phyloP scores from a whole-genome alignment of 2,797 vertebrate species.

The Rhincodon typus region DNA sequence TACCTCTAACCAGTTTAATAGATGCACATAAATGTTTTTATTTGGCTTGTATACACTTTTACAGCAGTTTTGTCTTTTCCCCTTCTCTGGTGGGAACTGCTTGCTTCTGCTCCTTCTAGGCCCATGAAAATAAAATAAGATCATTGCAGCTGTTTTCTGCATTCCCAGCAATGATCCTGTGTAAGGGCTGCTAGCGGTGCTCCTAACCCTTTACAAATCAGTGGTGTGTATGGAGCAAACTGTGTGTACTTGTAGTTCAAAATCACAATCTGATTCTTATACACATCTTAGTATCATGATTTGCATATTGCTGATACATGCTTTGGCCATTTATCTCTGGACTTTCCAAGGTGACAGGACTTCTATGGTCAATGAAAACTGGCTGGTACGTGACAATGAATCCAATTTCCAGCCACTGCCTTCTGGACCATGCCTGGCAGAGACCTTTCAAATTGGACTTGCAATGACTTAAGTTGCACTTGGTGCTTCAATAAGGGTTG shows the following conservation, averaged over 20 bases:
- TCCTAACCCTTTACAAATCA: not conserved
- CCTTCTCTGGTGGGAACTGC: not conserved
- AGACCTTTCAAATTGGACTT: not conserved
- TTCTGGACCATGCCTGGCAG: not conserved
- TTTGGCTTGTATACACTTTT: not conserved
- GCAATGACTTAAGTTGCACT: not conserved
- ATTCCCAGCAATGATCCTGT: not conserved
- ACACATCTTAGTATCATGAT: not conserved
- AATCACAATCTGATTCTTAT: not conserved
- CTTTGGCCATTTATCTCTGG: not conserved
- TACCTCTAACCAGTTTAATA: not conserved
- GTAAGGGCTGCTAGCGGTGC: not conserved
- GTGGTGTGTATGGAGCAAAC: not conserved
- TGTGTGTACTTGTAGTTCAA: not conserved
- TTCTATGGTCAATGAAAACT: not conserved
- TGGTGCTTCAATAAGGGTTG: not conserved
- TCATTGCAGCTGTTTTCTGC: not conserved
- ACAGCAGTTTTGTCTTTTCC: not conserved
- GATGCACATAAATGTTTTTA: too few relatives aligned
- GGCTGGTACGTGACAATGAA: not conserved
- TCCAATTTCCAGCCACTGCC: not conserved
- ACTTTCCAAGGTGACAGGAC: not conserved
- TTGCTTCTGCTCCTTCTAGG: not conserved
- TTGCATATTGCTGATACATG: not conserved
- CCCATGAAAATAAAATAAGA: not conserved